Conservation (phyloP, 2,888 invertebrate genomes). For the Alentia gelatinosa region DNA sequence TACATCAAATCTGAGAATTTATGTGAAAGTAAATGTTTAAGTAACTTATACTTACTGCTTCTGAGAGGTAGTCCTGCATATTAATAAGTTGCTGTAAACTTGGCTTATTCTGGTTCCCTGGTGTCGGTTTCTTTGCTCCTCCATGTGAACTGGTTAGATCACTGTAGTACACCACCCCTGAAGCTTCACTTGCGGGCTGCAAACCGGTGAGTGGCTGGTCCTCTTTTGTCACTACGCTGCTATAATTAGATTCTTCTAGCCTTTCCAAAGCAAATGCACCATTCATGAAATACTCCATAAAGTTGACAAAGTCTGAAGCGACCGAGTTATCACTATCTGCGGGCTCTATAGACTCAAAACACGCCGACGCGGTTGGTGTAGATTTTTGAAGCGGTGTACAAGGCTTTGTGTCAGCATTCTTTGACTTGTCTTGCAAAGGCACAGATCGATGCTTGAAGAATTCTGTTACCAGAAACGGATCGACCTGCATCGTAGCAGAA, state of each 20-base stretch:
- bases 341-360: not conserved
- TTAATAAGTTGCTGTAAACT: slow-evolving; percentile 50
- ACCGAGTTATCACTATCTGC: not conserved
- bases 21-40: too few relatives aligned
- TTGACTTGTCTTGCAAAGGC: not conserved
- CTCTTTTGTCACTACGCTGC: not conserved
- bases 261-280: not conserved
- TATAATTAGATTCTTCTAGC: not conserved
- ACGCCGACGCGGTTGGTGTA: not conserved
- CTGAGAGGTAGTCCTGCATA: slow-evolving; percentile 57
- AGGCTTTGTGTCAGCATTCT: not conserved
- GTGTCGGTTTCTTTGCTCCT: not conserved
- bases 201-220: not conserved
- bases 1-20: too few relatives aligned
- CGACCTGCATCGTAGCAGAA: not conserved
- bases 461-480: not conserved
- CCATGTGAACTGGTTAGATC: not conserved
- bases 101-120: slow-evolving; percentile 35
- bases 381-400: not conserved
- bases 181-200: not conserved
- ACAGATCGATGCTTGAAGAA: not conserved
- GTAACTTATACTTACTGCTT: slow-evolving; percentile 51
- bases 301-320: not conserved
- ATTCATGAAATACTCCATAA: slow-evolving; percentile 33
- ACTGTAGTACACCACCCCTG: slow-evolving; percentile 6